Base-by-base conservation (phyloP, 2,888 invertebrate species). In the Acanthoscelides obtectus region DNA sequence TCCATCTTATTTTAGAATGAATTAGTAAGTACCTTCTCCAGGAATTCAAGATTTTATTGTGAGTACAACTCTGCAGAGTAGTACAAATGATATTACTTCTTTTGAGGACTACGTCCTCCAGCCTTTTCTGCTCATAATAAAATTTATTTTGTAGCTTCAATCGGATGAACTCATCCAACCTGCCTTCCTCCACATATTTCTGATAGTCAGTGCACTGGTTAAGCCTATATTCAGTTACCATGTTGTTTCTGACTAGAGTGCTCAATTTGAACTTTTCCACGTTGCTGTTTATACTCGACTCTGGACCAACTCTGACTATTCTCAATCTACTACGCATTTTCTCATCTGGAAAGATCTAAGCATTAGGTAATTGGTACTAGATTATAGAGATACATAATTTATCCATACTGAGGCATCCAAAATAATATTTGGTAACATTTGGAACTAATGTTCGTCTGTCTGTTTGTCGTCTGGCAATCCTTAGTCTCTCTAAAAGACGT, bases 241-340 rank as follows among this genome's bases (percentile, higher is more conserved):
- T 72, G 63, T 82, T 76, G 69, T 77, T 80, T 68, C 79, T 82
- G 0, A 86, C 84, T n/a, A 87, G 79, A 70, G 83, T 81, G 20
- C 84, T 83, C 3, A 88, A 75, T 12, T 86, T 86, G 74, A 87
- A 84, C 4, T 80, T 77, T 72, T 82, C 83, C 0, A 87, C 86
- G 21, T 80, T 81, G 4, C 82, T 77, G 77, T 86, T 84, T 77
- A 89, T 87, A 25, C 83, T 81, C 64, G 86, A 83, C 0, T 75
- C 75, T 20, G 86, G 86, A 1, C 90, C 90, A 22, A 88, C 83
- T 66, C 90, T 84, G 4, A 90, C 86, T 21, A 80, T 71, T 72
- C 79, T 81, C 6, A 82, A 70, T 67, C 76, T 69, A 66, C 71
- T 45, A 12, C 45, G 45, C 45, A 12, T 45, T 12, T 45, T 45